A percentile compares a stretch with the other conserved stretches of the same genome.
Evolutionary conservation across 2,113 vertebrate species (phyloP).

Genomic region (Bos javanicus): DNA sequence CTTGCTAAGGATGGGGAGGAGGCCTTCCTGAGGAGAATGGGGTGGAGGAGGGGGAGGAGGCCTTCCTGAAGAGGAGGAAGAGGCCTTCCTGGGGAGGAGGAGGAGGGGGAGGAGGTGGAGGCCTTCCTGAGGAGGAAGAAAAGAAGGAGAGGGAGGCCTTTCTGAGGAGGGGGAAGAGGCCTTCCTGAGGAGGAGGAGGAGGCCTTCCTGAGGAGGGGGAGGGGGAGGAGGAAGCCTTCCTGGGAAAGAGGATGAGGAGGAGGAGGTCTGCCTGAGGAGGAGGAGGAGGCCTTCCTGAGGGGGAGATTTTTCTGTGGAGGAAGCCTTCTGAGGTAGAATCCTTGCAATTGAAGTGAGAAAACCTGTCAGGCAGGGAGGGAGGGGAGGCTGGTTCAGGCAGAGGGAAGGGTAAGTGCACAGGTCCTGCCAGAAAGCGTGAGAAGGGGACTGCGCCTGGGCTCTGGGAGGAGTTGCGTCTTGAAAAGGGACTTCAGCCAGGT

Average conservation of each 20-base stretch:
- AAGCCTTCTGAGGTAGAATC: not conserved
- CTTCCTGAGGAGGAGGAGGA: accelerated
- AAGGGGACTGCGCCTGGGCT: not conserved
- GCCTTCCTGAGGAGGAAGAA: too few species aligned
- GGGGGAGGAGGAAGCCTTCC: too few species aligned
- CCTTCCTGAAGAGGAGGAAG: not conserved
- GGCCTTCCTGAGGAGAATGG: too few species aligned
- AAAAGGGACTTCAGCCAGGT: not conserved
- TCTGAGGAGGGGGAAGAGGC: not conserved
- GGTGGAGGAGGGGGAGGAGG: not conserved
- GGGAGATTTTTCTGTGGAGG: not conserved
- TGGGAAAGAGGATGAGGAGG: too few species aligned
- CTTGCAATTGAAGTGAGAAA: not conserved
- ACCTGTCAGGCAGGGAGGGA: not conserved
- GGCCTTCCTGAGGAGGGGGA: too few species aligned
- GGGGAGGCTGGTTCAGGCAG: not conserved
- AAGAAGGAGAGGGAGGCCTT: not conserved
- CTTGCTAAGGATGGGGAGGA: not conserved
- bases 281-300: not conserved
- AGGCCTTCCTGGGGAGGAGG: not conserved
- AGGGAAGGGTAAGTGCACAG: not conserved
- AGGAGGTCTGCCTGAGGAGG: too few species aligned
- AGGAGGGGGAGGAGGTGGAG: accelerated
- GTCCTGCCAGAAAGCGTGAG: accelerated
- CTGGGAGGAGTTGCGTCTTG: not conserved